Evolutionary conservation across 1,140 invertebrate genomes (phyloP), one percentile per base, ranked within the genome.

Genomic region (Zophobas atratus): DNA sequence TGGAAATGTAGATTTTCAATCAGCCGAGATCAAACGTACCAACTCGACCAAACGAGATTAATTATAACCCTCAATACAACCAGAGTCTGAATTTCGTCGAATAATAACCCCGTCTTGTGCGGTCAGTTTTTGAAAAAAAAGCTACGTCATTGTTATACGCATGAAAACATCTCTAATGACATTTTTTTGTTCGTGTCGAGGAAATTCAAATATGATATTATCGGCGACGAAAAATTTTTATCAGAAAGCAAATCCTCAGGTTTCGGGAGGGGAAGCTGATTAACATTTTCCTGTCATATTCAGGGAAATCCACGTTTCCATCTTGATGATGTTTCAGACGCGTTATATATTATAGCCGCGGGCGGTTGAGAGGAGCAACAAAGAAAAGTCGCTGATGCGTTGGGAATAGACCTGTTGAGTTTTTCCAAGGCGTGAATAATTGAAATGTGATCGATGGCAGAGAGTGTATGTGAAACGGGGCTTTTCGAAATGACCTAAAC

Each of bases 361-460:
- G 20, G 20, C 20, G 20, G 32, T 60, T 5, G 20, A 60, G 34
- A 39, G 33, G 0, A 2, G 35, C 33, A 60, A 60, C n/a, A 1
- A 38, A 67, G 43, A 67, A 67, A 43, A 67, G 5, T 67, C 8
- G 8, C 5, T 67, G 60, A 67, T 67, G 60, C 39, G 39, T 67
- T 32, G 41, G 38, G 41, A 67, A 67, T 67, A 67, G 43, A 67
- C 60, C 60, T 67, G 60, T 67, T 67, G 34, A 60, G 35, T 60
- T 60, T 2, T 8, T 60, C 35, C 35, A 8, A 41, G 33, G 39
- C 39, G 39, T 46, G 39, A 67, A 67, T 67, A 67, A 67, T 67
- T 43, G n/a, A 67, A 46, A 46, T 8, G 43, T 46, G 8, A 46
- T 46, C 43, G 43, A 46, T 46, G 8, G 43, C 8, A 8, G 43